phyloP scores from a whole-genome alignment of 2,888 invertebrate species.

The Drosophila gaucha region DNA sequence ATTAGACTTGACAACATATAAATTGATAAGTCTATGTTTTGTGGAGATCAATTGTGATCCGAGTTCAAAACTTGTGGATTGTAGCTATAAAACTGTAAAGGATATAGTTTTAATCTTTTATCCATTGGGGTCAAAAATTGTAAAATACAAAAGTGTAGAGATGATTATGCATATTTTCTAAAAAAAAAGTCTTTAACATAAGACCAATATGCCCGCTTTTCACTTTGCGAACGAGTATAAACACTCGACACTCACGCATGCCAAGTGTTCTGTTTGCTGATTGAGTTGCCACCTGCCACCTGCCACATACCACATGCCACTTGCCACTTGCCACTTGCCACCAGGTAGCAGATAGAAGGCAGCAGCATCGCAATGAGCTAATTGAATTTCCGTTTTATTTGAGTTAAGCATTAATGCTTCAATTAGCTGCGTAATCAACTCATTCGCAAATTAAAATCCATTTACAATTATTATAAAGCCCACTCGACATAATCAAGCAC shows the following conservation, averaged over 20 bases:
- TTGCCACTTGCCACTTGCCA: constrained; percentile 21
- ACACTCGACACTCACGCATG: constrained; percentile 22
- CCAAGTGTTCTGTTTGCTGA: constrained; percentile 19
- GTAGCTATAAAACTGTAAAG: no score
- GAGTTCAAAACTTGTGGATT: no score
- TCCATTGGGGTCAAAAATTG: no score
- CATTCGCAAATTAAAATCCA: constrained; percentile 11
- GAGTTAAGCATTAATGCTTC: constrained; percentile 20
- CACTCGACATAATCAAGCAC: constrained; percentile 10
- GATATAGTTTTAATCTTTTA: no score
- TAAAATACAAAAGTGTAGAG: no score
- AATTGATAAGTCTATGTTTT: no score
- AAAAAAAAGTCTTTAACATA: no score
- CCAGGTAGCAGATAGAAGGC: neutral
- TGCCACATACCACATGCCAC: constrained; percentile 19
- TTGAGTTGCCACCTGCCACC: constrained; percentile 34
- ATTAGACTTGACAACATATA: no score
- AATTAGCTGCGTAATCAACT: constrained; percentile 37
- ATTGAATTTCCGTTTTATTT: constrained; percentile 19
- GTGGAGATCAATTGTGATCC: no score
- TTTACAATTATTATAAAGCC: constrained; percentile 18
- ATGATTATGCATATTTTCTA: no score
- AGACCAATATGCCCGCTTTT: neutral
- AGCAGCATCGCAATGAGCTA: constrained; percentile 22
- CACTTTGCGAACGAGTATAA: no score